phyloP scores from a whole-genome alignment of 2,797 vertebrate species.

The Clarias laeviceps region DNA sequence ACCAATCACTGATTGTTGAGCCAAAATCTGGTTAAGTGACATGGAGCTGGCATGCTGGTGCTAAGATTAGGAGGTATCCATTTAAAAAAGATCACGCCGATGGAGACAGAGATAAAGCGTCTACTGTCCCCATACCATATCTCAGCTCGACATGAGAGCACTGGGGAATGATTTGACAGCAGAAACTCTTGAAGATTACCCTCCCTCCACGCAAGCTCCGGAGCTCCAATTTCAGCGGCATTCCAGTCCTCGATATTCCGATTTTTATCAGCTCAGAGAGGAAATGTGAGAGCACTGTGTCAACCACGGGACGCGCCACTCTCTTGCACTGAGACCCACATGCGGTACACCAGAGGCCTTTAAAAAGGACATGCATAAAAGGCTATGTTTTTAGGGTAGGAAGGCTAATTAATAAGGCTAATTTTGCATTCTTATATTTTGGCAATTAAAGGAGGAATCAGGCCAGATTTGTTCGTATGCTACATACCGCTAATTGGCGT shows the following conservation, averaged over 20 bases:
- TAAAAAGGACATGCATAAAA: slow-evolving; percentile 8
- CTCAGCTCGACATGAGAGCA: slow-evolving; percentile 64
- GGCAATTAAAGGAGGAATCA: neutral
- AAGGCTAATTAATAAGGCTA: slow-evolving; percentile 5
- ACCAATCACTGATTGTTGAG: slow-evolving; percentile 26
- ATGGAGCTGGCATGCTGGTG: slow-evolving; percentile 57
- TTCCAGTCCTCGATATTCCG: slow-evolving; percentile 69
- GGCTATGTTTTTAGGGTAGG: neutral
- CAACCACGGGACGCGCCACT: slow-evolving; percentile 36
- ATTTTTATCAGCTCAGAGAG: slow-evolving; percentile 73
- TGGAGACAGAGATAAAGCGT: slow-evolving; percentile 65
- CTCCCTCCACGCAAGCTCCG: slow-evolving; percentile 65
- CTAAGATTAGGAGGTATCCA: slow-evolving; percentile 69
- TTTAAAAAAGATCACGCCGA: slow-evolving; percentile 64
- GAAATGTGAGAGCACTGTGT: slow-evolving; percentile 60
- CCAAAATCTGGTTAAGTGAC: slow-evolving; percentile 62
- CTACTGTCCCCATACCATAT: slow-evolving; percentile 63
- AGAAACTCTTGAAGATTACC: slow-evolving; percentile 74
- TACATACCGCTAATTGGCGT: neutral
- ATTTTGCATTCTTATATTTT: neutral
- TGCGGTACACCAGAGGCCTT: neutral
- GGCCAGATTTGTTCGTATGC: neutral
- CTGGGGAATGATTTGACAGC: slow-evolving; percentile 63
- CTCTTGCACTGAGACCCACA: slow-evolving; percentile 53
- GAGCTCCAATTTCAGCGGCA: slow-evolving; percentile 70